Conservation (phyloP, 1,140 invertebrate species). For the Drosophila mojavensis region DNA sequence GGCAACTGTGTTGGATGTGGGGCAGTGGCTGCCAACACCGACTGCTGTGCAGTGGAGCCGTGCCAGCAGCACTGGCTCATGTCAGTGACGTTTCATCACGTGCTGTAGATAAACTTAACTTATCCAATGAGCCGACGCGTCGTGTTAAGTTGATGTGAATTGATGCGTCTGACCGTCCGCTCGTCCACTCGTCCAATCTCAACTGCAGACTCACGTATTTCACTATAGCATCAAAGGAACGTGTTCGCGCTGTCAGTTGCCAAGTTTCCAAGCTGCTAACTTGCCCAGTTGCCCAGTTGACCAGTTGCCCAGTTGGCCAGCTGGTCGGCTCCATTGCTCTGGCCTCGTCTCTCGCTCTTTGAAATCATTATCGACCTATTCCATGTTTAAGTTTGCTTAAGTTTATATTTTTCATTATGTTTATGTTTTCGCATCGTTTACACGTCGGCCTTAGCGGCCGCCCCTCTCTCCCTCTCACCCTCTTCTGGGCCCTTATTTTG, state of each 20-base stretch:
- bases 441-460: conserved; percentile 39
- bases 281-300: too few species aligned
- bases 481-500: conserved; percentile 12
- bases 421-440: conserved; percentile 66
- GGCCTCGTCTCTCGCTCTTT: background rate
- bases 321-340: background rate
- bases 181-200: conserved; percentile 32
- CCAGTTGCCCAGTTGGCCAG: too few species aligned
- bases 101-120: conserved; percentile 62
- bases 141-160: conserved; percentile 52
- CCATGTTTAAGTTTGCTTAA: conserved; percentile 62
- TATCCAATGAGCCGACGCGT: conserved; percentile 60
- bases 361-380: conserved; percentile 52
- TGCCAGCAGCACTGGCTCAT: conserved; percentile 1
- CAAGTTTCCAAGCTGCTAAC: background rate
- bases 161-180: conserved; percentile 35
- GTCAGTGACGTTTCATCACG: conserved; percentile 44
- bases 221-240: conserved; percentile 49
- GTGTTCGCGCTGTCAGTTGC: conserved; percentile 44
- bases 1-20: conserved; percentile 7
- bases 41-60: background rate
- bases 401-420: conserved; percentile 68
- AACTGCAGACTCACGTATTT: conserved; percentile 55
- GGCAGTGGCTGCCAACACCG: background rate
- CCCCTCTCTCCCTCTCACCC: background rate